Percentiles rank a stretch among this genome's conserved stretches.
These are phyloP conservation scores for Dynastes tityus DNA, from an alignment of 2,888 invertebrate genomes.

Conservation along the genomic window DNA sequence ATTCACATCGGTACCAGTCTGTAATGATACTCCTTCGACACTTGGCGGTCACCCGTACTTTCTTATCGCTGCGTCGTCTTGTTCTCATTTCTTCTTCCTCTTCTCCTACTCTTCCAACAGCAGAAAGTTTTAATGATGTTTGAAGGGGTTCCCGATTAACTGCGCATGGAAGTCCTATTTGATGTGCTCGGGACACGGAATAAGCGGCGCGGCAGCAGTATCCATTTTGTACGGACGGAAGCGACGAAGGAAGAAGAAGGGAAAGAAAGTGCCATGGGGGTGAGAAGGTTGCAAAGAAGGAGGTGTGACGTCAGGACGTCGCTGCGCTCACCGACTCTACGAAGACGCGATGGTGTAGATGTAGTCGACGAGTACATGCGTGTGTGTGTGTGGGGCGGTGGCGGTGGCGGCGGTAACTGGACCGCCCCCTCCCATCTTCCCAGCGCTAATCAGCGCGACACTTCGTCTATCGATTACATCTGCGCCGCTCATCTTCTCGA, in stretches of 20 bases:
- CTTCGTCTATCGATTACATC: conserved; percentile 68
- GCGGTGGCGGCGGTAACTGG: conserved; percentile 61
- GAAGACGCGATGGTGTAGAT: conserved; percentile 10
- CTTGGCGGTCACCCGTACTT: no score
- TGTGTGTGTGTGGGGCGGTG: conserved; percentile 57
- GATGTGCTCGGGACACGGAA: conserved; percentile 62
- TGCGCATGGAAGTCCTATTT: conserved; percentile 61
- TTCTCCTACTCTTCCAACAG: conserved; percentile 25
- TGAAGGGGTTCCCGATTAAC: conserved; percentile 56
- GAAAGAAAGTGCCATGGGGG: conserved; percentile 56
- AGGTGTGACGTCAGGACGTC: conserved; percentile 56
- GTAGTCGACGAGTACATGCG: conserved; percentile 23
- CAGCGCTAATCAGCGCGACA: conserved; percentile 68
- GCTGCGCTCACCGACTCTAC: conserved; percentile 48
- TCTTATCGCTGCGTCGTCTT: background rate
- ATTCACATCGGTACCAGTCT: no score
- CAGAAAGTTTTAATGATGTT: conserved; percentile 56
- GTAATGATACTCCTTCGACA: no score
- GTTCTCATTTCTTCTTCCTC: conserved; percentile 19
- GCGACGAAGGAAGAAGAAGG: conserved; percentile 47
- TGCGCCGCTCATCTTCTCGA: conserved; percentile 58
- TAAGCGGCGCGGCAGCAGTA: conserved; percentile 50
- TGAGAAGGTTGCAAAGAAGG: conserved; percentile 57
- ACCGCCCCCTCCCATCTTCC: conserved; percentile 65
- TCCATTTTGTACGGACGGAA: conserved; percentile 56